phyloP scores from a whole-genome alignment of 92 coral and sea anemone species.

The Paramuricea clavata region DNA sequence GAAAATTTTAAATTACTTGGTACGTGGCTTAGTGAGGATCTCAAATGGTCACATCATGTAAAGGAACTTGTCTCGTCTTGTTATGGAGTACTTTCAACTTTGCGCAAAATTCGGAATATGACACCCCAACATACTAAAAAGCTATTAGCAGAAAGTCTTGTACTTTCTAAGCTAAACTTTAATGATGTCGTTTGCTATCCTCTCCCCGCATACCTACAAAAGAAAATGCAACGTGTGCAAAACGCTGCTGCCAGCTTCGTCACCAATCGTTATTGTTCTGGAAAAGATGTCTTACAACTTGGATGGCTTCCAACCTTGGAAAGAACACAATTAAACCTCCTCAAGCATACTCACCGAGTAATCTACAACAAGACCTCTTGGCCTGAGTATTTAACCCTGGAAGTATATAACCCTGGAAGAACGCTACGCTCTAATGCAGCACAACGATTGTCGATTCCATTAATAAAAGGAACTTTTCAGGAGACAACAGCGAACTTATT shows the following conservation, averaged over 20 bases:
- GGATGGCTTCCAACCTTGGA: not conserved
- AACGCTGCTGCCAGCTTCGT: slow-evolving; percentile 52
- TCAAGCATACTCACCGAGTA: too few species aligned
- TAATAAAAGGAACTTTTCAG: too few species aligned
- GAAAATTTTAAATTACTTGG: slow-evolving; percentile 39
- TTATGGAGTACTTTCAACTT: slow-evolving; percentile 40
- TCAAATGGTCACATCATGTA: slow-evolving; percentile 27
- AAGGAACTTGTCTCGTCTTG: slow-evolving; percentile 61
- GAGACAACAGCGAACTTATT: too few species aligned
- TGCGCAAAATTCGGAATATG: slow-evolving; percentile 59
- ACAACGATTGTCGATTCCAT: too few species aligned
- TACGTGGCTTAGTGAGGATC: not conserved
- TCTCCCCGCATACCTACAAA: slow-evolving; percentile 5
- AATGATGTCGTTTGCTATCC: not conserved
- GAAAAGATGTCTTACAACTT: not conserved
- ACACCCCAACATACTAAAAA: slow-evolving; percentile 14
- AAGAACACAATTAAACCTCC: slow-evolving; percentile 15
- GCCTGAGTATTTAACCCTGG: too few species aligned
- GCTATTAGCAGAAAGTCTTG: slow-evolving; percentile 13
- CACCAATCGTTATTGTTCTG: not conserved
- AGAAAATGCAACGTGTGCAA: slow-evolving; percentile 41
- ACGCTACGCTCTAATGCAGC: too few species aligned
- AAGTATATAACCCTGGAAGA: too few species aligned
- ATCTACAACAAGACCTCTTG: too few species aligned
- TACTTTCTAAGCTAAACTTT: not conserved